Conservation (phyloP, 1,140 invertebrate species). For the Drosophila nigromelanica region DNA sequence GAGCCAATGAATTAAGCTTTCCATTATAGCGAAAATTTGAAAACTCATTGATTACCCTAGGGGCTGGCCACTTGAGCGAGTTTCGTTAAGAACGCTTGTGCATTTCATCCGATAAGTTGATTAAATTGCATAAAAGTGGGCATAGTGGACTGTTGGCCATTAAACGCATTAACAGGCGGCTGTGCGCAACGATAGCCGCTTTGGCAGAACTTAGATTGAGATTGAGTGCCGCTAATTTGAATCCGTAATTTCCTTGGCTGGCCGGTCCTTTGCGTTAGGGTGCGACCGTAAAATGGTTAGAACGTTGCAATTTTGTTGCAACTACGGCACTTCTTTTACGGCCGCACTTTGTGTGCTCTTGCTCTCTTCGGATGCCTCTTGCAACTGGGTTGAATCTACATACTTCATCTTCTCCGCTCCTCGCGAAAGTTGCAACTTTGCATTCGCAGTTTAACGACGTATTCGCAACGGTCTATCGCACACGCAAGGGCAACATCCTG, state of each 20-base stretch:
- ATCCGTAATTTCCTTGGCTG: constrained; percentile 71
- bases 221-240: constrained; percentile 81
- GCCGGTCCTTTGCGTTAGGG: constrained; percentile 18
- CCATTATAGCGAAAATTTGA: constrained; percentile 61
- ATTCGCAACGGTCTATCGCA: constrained; percentile 63
- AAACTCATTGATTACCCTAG: constrained; percentile 71
- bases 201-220: constrained; percentile 70
- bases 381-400: constrained; percentile 16
- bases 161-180: not conserved
- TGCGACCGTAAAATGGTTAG: constrained; percentile 60
- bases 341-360: constrained; percentile 55
- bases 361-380: constrained; percentile 18
- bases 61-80: constrained; percentile 43
- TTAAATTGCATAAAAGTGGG: constrained; percentile 78
- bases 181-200: constrained; percentile 30
- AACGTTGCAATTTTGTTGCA: constrained; percentile 71
- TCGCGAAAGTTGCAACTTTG: constrained; percentile 54
- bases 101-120: constrained; percentile 73
- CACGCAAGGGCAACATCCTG: constrained; percentile 48
- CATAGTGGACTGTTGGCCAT: constrained; percentile 12
- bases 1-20: constrained; percentile 51
- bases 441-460: constrained; percentile 52
- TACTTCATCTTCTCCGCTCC: constrained; percentile 51
- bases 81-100: constrained; percentile 52
- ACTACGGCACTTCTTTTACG: constrained; percentile 50